Evolutionary conservation across 2,113 vertebrate genomes (phyloP), one percentile per base, ranked within the genome.

Genomic region (Chamaea fasciata): DNA sequence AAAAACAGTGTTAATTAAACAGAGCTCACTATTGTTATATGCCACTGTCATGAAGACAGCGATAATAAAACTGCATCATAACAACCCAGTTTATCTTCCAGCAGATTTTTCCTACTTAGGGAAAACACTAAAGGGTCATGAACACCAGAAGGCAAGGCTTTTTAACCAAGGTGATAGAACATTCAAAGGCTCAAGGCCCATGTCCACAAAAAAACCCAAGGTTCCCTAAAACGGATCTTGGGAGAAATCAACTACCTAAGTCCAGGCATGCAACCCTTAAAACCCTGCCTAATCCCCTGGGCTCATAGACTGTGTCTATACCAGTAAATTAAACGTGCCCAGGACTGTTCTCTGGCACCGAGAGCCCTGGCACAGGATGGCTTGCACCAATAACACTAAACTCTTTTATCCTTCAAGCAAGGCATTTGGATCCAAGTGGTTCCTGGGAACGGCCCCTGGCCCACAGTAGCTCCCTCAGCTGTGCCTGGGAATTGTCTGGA

Each of bases 261-360:
- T 89, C 91, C 92, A 97, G 95, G 86, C 95, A 95, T 67, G 96
- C 86, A 95, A 56, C 65, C 60, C 68, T 96, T 81, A 92, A 93
- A 96, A 85, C 49, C 28, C 78, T 93, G 88, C 73, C 86, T 97
- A 95, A 95, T 96, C 94, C 94, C 92, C 56, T 95, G 90, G 96
- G 96, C 95, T 97, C 83, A 83, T 3, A 96, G 86, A 87, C 92
- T 92, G 21, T 69, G 86, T 77, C 92, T 97, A 83, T 88, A 92
- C 86, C 89, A 86, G 86, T 89, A 92, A 95, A 94, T 90, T 95
- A 93, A 92, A 95, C 86, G 5, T 96, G 96, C 80, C 96, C 83
- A 78, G 96, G 92, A 90, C 94, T 96, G 96, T 96, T 96, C 83
- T 89, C 94, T 97, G 96, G 96, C 95, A 95, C 60, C 0, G 4